phyloP scores from a whole-genome alignment of 2,797 vertebrate genomes.

The Enteromius argenteus region DNA sequence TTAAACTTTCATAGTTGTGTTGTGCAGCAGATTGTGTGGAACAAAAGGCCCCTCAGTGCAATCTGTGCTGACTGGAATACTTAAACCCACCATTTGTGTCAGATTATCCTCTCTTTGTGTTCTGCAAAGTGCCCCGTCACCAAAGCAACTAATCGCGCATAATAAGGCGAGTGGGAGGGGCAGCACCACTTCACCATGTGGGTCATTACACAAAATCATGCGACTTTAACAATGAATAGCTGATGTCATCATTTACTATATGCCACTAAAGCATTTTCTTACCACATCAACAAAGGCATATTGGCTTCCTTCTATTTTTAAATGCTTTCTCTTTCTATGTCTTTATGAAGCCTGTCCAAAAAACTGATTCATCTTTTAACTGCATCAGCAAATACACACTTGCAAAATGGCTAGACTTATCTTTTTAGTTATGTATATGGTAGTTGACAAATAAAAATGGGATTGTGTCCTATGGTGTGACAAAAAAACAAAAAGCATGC shows the following conservation, averaged over 20 bases:
- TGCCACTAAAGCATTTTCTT: not conserved
- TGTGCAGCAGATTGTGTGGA: slow-evolving; percentile 56
- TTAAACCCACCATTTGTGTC: slow-evolving; percentile 55
- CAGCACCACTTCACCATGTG: not conserved
- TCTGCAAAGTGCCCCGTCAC: slow-evolving; percentile 62
- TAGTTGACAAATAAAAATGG: too few species aligned
- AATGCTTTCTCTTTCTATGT: not conserved
- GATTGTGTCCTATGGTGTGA: too few species aligned
- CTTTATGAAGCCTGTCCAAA: not conserved
- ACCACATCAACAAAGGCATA: not conserved
- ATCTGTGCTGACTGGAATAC: slow-evolving; percentile 60
- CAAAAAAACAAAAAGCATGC: too few species aligned
- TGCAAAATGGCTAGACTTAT: not conserved
- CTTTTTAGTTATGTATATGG: not conserved
- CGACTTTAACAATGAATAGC: not conserved
- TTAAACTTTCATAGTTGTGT: slow-evolving; percentile 60
- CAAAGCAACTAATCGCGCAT: slow-evolving; percentile 57
- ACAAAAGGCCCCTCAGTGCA: slow-evolving; percentile 66
- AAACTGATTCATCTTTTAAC: not conserved
- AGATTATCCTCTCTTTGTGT: slow-evolving; percentile 54
- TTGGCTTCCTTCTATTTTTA: not conserved
- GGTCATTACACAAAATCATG: slow-evolving; percentile 1
- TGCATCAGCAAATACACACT: not conserved
- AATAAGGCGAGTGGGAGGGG: slow-evolving; percentile 37
- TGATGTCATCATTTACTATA: slow-evolving; percentile 3